These are phyloP conservation scores for Alouatta palliata DNA, from an alignment of 2,113 vertebrate species.

Conservation along the genomic window DNA sequence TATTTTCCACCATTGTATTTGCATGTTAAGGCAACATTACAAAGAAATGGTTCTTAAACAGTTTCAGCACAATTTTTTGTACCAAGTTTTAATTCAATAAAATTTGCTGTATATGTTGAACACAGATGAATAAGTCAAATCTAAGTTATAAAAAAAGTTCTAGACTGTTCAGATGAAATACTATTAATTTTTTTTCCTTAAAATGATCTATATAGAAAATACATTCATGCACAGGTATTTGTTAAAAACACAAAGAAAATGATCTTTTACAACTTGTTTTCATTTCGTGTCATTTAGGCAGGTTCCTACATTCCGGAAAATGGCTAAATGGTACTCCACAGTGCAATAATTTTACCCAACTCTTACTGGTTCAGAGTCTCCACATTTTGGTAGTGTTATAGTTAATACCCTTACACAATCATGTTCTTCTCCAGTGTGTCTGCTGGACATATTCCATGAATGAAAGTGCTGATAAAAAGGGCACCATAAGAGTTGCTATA, in stretches of 20 bases:
- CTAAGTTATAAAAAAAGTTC: not conserved
- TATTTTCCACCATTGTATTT: not conserved
- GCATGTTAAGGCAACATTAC: not conserved
- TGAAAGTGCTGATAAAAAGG: not conserved
- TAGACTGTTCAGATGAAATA: not conserved
- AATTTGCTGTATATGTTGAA: not conserved
- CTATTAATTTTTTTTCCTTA: too few species aligned
- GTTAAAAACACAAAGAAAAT: not conserved
- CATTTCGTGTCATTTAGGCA: too few species aligned
- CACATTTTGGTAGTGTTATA: not conserved
- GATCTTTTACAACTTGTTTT: not conserved
- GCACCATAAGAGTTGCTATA: not conserved
- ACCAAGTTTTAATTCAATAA: not conserved
- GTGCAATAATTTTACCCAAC: too few species aligned
- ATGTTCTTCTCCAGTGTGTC: not conserved
- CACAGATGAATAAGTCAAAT: not conserved
- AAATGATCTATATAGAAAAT: not conserved
- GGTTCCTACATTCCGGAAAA: not conserved
- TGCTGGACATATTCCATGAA: accelerated
- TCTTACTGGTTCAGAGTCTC: accelerated
- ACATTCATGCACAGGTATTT: not conserved
- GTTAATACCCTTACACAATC: too few species aligned
- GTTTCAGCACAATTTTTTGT: not conserved
- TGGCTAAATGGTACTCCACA: not conserved
- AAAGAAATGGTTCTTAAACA: not conserved